These are phyloP conservation scores for Tarsius wallacei DNA, from an alignment of 2,797 vertebrate species.

Conservation along the genomic window DNA sequence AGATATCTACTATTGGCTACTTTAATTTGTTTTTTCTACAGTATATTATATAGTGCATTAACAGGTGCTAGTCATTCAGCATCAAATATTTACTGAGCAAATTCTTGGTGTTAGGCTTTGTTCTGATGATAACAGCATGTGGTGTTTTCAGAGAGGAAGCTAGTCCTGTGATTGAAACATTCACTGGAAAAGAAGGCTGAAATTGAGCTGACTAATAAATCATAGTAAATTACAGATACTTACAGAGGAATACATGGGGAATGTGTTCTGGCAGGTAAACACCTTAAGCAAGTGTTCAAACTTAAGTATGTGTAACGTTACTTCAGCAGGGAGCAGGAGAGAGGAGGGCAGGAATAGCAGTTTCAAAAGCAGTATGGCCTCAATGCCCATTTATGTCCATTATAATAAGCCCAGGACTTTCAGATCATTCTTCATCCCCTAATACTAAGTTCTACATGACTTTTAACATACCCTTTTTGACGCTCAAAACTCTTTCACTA, in stretches of 20 bases:
- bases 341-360: neutral
- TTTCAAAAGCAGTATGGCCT: neutral
- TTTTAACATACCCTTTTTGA: neutral
- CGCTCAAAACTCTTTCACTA: neutral
- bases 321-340: fast-evolving
- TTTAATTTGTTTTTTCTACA: neutral
- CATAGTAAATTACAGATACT: neutral
- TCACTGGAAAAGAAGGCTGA: neutral
- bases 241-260: neutral
- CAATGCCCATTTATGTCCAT: neutral
- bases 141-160: neutral
- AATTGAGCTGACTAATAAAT: neutral
- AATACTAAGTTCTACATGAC: neutral
- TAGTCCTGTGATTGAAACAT: neutral
- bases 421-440: neutral
- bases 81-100: constrained; percentile 42
- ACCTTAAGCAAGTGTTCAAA: neutral
- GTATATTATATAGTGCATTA: neutral
- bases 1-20: neutral
- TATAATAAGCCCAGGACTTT: neutral
- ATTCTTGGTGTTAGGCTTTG: constrained; percentile 19
- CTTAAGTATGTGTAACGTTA: neutral
- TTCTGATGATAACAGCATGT: neutral
- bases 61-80: neutral
- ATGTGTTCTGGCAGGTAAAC: neutral